These are phyloP conservation scores for Sebastes itinus DNA, from an alignment of 2,797 vertebrate species.

Conservation along the genomic window DNA sequence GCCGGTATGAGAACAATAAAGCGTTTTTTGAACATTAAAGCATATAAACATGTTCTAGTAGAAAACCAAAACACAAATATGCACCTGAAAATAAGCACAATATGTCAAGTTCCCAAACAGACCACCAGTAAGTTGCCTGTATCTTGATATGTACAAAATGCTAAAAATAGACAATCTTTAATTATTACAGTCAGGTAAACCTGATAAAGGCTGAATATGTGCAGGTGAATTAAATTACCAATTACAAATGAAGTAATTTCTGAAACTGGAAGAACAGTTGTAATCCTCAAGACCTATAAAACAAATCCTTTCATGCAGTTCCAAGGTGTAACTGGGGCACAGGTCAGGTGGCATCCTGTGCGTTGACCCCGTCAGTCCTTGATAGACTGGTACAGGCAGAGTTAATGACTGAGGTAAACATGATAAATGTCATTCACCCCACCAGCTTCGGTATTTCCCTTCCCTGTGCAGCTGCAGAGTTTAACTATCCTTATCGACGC, in stretches of 20 bases:
- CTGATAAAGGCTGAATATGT: not conserved
- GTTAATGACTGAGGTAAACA: conserved; percentile 84
- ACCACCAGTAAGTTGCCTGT: not conserved
- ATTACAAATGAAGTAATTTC: no score
- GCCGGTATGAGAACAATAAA: no score
- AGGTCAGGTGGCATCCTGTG: conserved; percentile 31
- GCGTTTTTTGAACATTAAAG: no score
- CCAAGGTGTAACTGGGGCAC: conserved; percentile 7
- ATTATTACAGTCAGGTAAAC: not conserved
- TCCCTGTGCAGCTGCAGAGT: conserved; percentile 59
- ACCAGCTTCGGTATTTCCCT: conserved; percentile 1
- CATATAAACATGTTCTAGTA: no score
- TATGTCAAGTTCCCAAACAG: not conserved
- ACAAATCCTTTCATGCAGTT: not conserved
- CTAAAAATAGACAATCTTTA: not conserved
- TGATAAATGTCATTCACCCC: conserved; percentile 79
- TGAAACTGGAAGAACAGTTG: not conserved
- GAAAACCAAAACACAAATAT: no score
- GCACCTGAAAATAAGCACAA: no score
- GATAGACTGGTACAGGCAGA: conserved; percentile 82
- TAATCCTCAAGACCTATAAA: not conserved
- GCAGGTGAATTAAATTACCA: not conserved
- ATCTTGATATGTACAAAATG: not conserved
- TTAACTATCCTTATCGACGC: conserved; percentile 74
- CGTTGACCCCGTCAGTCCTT: conserved; percentile 73